Base-by-base conservation (phyloP, 2,888 invertebrate genomes). In the Microplitis manilae region DNA sequence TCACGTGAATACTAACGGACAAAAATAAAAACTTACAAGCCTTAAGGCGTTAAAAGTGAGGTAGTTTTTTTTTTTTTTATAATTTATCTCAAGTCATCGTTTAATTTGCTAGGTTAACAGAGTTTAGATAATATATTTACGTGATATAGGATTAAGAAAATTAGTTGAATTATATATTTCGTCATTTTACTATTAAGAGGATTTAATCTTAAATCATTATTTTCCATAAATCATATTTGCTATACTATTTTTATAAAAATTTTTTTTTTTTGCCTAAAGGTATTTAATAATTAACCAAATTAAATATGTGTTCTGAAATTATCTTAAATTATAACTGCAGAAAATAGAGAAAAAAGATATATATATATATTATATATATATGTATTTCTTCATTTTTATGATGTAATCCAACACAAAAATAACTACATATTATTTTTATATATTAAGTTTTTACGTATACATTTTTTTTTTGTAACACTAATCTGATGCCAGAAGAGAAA, bases 21-120 rank as follows among this genome's bases (percentile, higher is more conserved):
- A 62, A 15, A 17, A 62, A 62, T n/a, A 9, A 62, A 17, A 17
- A 62, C 15, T 62, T 17, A 62, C 15, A 62, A 62, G 20, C 20
- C 15, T 20, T 62, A 15, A 15, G 62, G 20, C 9, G 20, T 15
- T 7, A 62, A 50, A 62, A 62, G 62, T 20, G 0, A 62, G 20
- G 15, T 62, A 62, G 62, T 20, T 8, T 62, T 62, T 20, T 50
- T 50, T 6, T 50, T 50, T 13, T 50, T 13, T 50, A 50, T 9
- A 62, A 20, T 62, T 62, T 62, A 17, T 62, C 15, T 62, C 20
- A 62, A 62, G 17, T 62, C 15, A 62, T 20, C 62, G 62, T 62
- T 62, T 20, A 62, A 62, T 62, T 62, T 62, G 62, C 62, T 4
- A 62, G 62, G 62, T 20, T 6, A 62, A 62, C 62, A 62, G 62